Conservation (phyloP, 2,113 vertebrate species). For the Prionailurus bengalensis region DNA sequence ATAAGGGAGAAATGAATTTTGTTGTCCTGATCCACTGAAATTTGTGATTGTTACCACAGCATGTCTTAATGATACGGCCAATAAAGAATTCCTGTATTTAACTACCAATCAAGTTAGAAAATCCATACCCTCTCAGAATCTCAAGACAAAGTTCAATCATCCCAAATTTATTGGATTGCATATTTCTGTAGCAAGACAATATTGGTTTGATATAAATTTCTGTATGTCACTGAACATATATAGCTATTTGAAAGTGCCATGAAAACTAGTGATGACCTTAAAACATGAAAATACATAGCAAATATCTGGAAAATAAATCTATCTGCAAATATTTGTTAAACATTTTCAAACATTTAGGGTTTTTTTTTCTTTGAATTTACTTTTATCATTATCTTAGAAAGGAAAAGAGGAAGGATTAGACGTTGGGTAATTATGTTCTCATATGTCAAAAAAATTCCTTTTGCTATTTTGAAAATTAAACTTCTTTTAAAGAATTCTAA, state of each 20-base stretch:
- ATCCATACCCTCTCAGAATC: background rate
- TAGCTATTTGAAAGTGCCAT: background rate
- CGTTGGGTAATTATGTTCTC: background rate
- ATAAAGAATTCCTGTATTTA: background rate
- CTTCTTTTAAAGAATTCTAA: background rate
- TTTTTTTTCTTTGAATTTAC: background rate
- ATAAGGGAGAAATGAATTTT: background rate
- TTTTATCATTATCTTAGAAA: background rate
- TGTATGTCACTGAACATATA: background rate
- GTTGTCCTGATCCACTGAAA: background rate
- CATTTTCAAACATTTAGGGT: background rate
- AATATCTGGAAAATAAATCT: background rate
- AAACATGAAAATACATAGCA: background rate
- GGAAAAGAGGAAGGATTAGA: background rate
- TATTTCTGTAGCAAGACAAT: background rate
- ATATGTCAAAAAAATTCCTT: background rate
- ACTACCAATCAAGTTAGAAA: background rate
- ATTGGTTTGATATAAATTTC: background rate
- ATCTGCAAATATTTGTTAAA: background rate
- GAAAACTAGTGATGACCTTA: background rate
- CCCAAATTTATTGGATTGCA: background rate
- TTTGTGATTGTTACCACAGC: background rate
- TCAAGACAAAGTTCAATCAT: background rate
- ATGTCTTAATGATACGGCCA: background rate
- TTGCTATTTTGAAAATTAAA: slow-evolving; percentile 5